Conservation (phyloP, 2,888 invertebrate species). For the Diabrotica balteata region DNA sequence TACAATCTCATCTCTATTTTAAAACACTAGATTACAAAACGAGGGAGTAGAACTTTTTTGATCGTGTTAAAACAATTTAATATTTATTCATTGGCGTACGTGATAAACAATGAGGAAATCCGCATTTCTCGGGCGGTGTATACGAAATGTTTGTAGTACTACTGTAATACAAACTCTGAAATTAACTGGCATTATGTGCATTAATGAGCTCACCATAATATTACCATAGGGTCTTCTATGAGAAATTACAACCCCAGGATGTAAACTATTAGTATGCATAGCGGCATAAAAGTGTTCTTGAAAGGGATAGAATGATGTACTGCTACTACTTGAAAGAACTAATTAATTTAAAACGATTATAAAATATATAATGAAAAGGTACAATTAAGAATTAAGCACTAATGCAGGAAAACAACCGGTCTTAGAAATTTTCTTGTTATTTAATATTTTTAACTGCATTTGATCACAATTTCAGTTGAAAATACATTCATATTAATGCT, state of each 20-base stretch:
- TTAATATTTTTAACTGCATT: too few relatives aligned
- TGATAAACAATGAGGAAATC: slow-evolving; percentile 28
- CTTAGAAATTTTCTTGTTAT: too few relatives aligned
- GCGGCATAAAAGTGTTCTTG: slow-evolving; percentile 35
- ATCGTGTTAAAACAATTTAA: slow-evolving; percentile 38
- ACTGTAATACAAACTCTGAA: slow-evolving; percentile 4
- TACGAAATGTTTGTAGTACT: not conserved
- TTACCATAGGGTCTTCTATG: not conserved
- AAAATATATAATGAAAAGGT: too few relatives aligned
- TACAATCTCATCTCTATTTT: too few relatives aligned
- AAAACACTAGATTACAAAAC: slow-evolving; percentile 26
- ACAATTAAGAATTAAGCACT: too few relatives aligned
- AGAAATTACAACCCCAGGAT: slow-evolving; percentile 40
- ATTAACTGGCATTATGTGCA: slow-evolving; percentile 10
- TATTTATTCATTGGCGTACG: slow-evolving; percentile 36
- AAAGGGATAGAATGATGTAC: too few relatives aligned
- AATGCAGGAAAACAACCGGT: too few relatives aligned
- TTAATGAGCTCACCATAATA: slow-evolving; percentile 1
- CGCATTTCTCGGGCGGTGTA: slow-evolving; percentile 19
- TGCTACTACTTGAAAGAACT: too few relatives aligned
- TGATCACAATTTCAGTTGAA: too few relatives aligned
- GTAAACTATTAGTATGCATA: slow-evolving; percentile 43
- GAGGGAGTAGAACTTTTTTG: slow-evolving; percentile 36
- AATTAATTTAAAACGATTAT: too few relatives aligned
- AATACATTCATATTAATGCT: too few relatives aligned